These are phyloP conservation scores for Ditylenchus dipsaci DNA, from an alignment of 1,140 invertebrate genomes.

Conservation along the genomic window DNA sequence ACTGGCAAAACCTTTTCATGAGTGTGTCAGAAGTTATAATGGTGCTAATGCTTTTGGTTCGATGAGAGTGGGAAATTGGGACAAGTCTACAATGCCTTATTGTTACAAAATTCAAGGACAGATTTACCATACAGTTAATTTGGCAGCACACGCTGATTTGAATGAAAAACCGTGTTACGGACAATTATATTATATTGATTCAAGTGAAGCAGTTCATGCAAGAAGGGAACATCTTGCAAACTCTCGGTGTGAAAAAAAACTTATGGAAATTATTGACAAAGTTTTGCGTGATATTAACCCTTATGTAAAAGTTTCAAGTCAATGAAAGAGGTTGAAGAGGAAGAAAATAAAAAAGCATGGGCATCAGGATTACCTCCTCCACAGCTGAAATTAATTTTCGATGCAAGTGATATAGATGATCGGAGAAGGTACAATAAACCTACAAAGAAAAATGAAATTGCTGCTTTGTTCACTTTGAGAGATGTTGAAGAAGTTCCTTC, in stretches of 20 bases:
- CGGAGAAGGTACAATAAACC: constrained; percentile 1
- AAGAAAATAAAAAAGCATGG: neutral
- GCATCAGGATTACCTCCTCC: neutral
- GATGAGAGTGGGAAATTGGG: neutral
- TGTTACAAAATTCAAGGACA: neutral
- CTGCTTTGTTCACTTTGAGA: constrained; percentile 12
- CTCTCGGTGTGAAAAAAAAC: neutral
- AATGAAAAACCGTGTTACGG: constrained; percentile 23
- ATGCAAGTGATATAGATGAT: neutral
- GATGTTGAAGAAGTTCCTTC: constrained; percentile 10
- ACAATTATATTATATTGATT: constrained; percentile 13
- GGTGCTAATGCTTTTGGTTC: neutral
- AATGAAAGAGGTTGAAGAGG: constrained; percentile 25
- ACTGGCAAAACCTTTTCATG: neutral
- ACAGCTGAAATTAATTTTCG: neutral
- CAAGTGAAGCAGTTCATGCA: constrained; percentile 15
- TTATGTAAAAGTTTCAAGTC: constrained; percentile 2
- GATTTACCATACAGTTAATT: neutral
- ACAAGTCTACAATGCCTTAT: neutral
- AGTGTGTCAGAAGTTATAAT: neutral
- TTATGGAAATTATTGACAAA: constrained; percentile 3
- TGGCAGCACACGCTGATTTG: constrained; percentile 12
- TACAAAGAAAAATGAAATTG: constrained; percentile 8
- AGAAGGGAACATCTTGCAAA: neutral
- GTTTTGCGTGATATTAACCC: constrained; percentile 5